These are phyloP conservation scores for Caenorhabditis brenneri DNA, from an alignment of 1,140 invertebrate genomes.

Conservation along the genomic window DNA sequence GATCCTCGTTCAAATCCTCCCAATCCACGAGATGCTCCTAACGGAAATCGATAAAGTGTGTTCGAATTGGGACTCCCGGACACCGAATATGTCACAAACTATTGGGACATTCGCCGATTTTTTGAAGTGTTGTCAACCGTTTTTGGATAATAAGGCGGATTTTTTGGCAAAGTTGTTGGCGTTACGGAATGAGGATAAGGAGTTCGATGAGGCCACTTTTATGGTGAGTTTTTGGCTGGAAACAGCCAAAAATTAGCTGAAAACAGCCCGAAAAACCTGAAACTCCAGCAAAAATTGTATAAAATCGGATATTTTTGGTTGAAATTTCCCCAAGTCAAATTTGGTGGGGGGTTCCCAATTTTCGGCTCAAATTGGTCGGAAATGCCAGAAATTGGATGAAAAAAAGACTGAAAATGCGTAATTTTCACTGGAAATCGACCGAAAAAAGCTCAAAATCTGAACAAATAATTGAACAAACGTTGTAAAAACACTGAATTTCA, in stretches of 20 bases:
- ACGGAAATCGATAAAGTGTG: neutral
- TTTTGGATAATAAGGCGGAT: constrained; percentile 21
- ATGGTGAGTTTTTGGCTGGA: constrained; percentile 22
- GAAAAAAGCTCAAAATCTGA: no score
- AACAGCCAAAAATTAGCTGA: neutral
- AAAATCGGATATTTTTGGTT: no score
- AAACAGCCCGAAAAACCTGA: no score
- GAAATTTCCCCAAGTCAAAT: no score
- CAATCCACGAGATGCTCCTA: constrained; percentile 29
- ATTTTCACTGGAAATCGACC: no score
- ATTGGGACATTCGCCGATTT: constrained; percentile 8
- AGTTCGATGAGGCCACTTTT: constrained; percentile 47
- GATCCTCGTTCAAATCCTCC: constrained; percentile 16
- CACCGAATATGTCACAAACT: neutral
- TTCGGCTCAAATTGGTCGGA: no score
- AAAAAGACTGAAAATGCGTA: no score
- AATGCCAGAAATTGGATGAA: no score
- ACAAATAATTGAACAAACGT: no score
- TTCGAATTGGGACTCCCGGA: constrained; percentile 27
- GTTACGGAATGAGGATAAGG: constrained; percentile 42
- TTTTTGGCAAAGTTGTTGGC: neutral
- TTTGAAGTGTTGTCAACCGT: constrained; percentile 44
- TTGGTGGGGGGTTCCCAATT: no score
- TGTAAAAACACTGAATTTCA: no score
- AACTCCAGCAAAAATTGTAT: neutral